Conservation (phyloP, 2,797 vertebrate species). For the Anas capensis region DNA sequence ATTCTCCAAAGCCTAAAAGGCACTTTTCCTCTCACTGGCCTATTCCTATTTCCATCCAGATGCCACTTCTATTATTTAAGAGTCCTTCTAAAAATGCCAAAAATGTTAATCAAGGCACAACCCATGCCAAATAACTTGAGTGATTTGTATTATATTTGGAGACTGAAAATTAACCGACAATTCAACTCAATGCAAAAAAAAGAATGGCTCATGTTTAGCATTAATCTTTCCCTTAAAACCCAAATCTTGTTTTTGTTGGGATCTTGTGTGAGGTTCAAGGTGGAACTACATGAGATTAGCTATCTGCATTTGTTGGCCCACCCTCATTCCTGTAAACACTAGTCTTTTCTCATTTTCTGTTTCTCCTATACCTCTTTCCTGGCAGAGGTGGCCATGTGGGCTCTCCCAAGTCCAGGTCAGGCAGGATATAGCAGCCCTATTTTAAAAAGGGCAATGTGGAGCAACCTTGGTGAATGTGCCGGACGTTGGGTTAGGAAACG, state of each 20-base stretch:
- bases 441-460: neutral
- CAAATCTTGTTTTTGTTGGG: neutral
- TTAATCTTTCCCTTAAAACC: neutral
- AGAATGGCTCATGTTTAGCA: neutral
- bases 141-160: constrained; percentile 37
- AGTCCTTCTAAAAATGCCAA: constrained; percentile 31
- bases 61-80: constrained; percentile 59
- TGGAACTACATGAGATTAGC: neutral
- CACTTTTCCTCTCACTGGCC: neutral
- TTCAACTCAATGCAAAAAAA: neutral
- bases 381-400: neutral
- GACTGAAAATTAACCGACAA: constrained; percentile 7
- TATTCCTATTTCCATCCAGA: constrained; percentile 59
- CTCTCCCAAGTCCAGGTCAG: neutral
- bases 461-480: neutral
- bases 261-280: neutral
- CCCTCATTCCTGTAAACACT: neutral
- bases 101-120: constrained; percentile 28
- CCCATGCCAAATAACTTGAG: neutral
- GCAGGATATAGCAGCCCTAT: fast-evolving
- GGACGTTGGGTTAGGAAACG: fast-evolving
- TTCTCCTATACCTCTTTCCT: fast-evolving
- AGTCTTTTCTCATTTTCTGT: neutral
- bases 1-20: constrained; percentile 37
- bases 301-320: neutral